Conservation (phyloP, 1,140 invertebrate species). For the Drosophila busckii region DNA sequence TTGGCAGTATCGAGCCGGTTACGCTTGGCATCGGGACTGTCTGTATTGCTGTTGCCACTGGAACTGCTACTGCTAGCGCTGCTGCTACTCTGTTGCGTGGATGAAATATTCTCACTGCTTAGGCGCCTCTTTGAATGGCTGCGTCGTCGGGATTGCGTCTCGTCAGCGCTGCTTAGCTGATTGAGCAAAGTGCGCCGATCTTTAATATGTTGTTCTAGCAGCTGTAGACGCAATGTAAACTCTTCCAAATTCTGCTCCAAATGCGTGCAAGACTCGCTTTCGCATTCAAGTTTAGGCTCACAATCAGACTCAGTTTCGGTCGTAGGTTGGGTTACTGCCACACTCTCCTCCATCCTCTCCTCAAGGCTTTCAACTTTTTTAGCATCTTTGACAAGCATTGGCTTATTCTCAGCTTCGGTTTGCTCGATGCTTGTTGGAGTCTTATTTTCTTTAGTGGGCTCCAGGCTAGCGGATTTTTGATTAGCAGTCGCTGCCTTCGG, state of each 20-base stretch:
- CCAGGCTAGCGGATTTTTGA: too few relatives aligned
- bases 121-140: slow-evolving; percentile 33
- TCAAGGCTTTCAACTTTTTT: too few relatives aligned
- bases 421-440: too few relatives aligned
- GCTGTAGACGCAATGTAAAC: slow-evolving; percentile 36
- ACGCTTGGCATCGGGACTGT: slow-evolving; percentile 31
- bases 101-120: slow-evolving; percentile 15
- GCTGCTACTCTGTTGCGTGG: slow-evolving; percentile 5
- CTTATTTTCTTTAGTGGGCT: too few relatives aligned
- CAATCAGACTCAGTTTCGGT: too few relatives aligned
- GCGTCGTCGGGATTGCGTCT: slow-evolving; percentile 13
- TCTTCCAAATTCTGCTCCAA: slow-evolving; percentile 43
- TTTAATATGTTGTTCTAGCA: slow-evolving; percentile 40
- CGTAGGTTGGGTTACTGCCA: not conserved
- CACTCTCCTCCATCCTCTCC: too few relatives aligned
- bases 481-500: too few relatives aligned
- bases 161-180: slow-evolving; percentile 15
- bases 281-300: not conserved
- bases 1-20: slow-evolving; percentile 36
- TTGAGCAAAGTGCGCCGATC: slow-evolving; percentile 24
- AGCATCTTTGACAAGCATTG: too few relatives aligned
- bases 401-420: too few relatives aligned
- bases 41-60: slow-evolving; percentile 18
- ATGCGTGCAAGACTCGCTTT: slow-evolving; percentile 30
- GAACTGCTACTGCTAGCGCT: slow-evolving; percentile 31